Evolutionary conservation across 2,797 vertebrate species (phyloP).

Genomic region (Carduelis carduelis): DNA sequence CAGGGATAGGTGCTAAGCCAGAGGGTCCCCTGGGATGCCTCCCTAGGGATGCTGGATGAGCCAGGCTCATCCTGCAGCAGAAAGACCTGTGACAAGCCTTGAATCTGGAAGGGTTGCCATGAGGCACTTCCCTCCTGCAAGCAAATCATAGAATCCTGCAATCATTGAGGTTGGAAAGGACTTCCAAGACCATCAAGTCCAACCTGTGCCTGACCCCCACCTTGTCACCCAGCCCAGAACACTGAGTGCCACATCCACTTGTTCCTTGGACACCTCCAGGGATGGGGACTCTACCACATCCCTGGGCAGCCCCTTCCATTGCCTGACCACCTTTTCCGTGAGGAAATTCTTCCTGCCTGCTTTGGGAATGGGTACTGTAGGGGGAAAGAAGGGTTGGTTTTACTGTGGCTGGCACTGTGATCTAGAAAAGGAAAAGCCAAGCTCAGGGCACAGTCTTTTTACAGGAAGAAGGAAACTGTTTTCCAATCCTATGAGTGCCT

Average conservation of each 20-base stretch:
- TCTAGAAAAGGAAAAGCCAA: not conserved
- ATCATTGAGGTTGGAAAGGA: not conserved
- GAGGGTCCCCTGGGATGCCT: not conserved
- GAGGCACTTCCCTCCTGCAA: not conserved
- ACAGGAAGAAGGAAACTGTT: not conserved
- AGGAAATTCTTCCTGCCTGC: not conserved
- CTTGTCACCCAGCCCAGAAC: not conserved
- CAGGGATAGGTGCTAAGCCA: not conserved
- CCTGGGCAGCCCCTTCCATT: not conserved
- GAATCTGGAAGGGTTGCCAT: not conserved
- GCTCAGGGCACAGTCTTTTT: not conserved
- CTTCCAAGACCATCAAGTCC: not conserved
- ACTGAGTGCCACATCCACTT: rapidly evolving
- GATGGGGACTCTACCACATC: not conserved
- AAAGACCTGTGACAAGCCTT: not conserved
- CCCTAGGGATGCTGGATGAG: not conserved
- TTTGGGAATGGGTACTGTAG: not conserved
- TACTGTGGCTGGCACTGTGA: not conserved
- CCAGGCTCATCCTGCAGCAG: not conserved
- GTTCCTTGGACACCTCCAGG: not conserved
- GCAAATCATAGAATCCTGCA: not conserved
- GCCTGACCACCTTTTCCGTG: not conserved
- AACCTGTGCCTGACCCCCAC: rapidly evolving
- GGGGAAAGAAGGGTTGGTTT: not conserved
- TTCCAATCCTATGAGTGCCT: not conserved